Evolutionary conservation across 2,888 invertebrate species (phyloP).

Genomic region (Phragmatobia fuliginosa): DNA sequence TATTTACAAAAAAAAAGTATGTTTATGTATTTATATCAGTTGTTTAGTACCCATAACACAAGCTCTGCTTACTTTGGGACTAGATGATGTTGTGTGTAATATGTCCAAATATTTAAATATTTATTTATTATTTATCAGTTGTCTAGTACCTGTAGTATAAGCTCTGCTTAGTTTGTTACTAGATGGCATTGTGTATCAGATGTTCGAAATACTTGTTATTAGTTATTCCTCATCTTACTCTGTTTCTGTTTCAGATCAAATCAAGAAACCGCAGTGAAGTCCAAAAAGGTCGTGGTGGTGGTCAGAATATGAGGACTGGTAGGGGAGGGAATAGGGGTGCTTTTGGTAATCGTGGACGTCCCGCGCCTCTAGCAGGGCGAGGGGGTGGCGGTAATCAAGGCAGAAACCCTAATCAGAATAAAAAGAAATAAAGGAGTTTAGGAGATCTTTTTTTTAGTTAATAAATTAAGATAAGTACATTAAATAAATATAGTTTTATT

Average conservation of each 20-base stretch:
- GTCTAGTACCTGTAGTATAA: too few relatives aligned
- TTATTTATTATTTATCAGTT: too few relatives aligned
- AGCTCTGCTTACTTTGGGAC: too few relatives aligned
- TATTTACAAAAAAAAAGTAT: too few relatives aligned
- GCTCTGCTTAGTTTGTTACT: too few relatives aligned
- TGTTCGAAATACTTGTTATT: too few relatives aligned
- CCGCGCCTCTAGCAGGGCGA: conserved; percentile 86
- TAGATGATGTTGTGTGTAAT: too few relatives aligned
- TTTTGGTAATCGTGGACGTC: conserved; percentile 87
- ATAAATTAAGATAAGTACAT: conserved; percentile 59
- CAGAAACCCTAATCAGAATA: conserved; percentile 69
- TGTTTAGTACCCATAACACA: too few relatives aligned
- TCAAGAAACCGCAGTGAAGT: conserved; percentile 92
- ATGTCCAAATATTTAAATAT: too few relatives aligned
- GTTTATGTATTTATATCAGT: too few relatives aligned
- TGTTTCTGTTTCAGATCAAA: conserved; percentile 79
- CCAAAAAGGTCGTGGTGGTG: conserved; percentile 90
- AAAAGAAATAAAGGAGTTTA: conserved; percentile 66
- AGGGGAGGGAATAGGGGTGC: conserved; percentile 88
- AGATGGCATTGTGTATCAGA: too few relatives aligned
- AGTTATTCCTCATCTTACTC: too few relatives aligned
- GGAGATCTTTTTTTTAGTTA: conserved; percentile 41
- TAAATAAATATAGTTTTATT: conserved; percentile 2
- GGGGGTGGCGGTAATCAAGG: conserved; percentile 77
- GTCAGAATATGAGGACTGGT: conserved; percentile 87